Percentiles rank a stretch among this genome's conserved stretches.
These are phyloP conservation scores for Rhyacichthys aspro DNA, from an alignment of 2,797 vertebrate species.

Conservation along the genomic window DNA sequence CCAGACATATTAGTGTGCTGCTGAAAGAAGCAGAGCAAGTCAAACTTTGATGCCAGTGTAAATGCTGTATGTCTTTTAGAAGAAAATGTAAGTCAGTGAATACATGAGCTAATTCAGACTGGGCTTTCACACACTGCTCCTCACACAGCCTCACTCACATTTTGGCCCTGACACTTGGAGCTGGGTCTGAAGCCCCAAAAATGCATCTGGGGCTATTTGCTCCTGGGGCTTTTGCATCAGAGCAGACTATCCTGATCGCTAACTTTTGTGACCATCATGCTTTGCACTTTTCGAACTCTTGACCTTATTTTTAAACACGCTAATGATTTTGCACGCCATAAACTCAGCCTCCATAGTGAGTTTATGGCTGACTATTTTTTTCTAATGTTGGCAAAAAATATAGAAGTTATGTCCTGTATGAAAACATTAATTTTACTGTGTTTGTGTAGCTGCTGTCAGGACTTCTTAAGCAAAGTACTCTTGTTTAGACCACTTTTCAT, in stretches of 20 bases:
- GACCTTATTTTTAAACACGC: conserved; percentile 2
- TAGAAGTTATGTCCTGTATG: conserved; percentile 27
- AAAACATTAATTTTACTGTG: conserved; percentile 33
- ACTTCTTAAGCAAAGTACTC: conserved; percentile 16
- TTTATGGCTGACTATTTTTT: not conserved
- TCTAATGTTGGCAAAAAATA: not conserved
- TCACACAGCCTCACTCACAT: conserved; percentile 9
- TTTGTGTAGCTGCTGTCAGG: conserved; percentile 42
- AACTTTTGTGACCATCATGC: not conserved
- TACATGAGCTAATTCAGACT: too few relatives aligned
- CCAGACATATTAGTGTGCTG: too few relatives aligned
- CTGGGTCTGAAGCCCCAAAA: conserved; percentile 16
- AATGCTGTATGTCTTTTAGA: too few relatives aligned
- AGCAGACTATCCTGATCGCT: not conserved
- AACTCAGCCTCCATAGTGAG: not conserved
- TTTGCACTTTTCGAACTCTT: not conserved
- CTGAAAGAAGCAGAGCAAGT: too few relatives aligned
- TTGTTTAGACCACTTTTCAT: conserved; percentile 20
- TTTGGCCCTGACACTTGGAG: not conserved
- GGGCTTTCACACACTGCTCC: not conserved
- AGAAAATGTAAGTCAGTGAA: too few relatives aligned
- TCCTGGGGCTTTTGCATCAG: not conserved
- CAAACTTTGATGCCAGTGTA: too few relatives aligned
- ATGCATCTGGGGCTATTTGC: conserved; percentile 18
- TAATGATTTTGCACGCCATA: conserved; percentile 4